Evolutionary conservation across 2,888 invertebrate genomes (phyloP).

Genomic region (Drosophila austrosaltans): DNA sequence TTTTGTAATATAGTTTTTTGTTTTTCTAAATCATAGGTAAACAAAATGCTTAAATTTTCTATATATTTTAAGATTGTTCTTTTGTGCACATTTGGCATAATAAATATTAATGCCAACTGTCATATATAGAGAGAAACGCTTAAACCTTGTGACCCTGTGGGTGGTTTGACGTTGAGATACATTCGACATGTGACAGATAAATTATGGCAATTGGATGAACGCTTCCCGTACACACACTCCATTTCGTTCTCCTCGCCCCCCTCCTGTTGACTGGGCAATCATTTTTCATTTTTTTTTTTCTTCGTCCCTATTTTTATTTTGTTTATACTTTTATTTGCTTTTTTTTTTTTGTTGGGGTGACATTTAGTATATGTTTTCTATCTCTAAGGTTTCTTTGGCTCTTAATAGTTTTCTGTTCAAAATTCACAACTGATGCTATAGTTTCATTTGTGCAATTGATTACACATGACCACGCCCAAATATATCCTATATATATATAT

Average conservation of each 20-base stretch:
- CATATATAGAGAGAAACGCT: conserved; percentile 42
- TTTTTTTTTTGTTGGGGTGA: conserved; percentile 41
- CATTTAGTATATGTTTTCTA: conserved; percentile 43
- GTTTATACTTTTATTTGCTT: conserved; percentile 5
- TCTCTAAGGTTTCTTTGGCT: conserved; percentile 22
- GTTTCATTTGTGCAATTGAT: conserved; percentile 31
- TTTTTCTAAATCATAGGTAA: too few species aligned
- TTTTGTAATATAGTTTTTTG: too few species aligned
- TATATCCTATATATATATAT: too few species aligned
- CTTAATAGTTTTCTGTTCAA: conserved; percentile 63
- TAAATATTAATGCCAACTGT: conserved; percentile 81
- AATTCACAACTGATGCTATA: conserved; percentile 5
- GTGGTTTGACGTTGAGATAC: conserved; percentile 63
- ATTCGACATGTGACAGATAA: conserved; percentile 79
- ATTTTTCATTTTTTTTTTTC: conserved; percentile 60
- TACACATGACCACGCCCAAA: conserved; percentile 23
- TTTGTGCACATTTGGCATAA: conserved; percentile 74
- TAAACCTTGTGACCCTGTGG: conserved; percentile 26
- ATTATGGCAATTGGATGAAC: conserved; percentile 73
- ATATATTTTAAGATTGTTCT: not conserved
- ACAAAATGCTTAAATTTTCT: too few species aligned
- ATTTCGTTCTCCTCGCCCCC: conserved; percentile 33
- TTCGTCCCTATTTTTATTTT: not conserved
- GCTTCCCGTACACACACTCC: conserved; percentile 54
- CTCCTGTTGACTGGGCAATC: conserved; percentile 49